Percentiles rank a stretch among this genome's conserved stretches.
These are phyloP conservation scores for Nautilus pompilius DNA, from an alignment of 1,140 invertebrate genomes.

Conservation along the genomic window DNA sequence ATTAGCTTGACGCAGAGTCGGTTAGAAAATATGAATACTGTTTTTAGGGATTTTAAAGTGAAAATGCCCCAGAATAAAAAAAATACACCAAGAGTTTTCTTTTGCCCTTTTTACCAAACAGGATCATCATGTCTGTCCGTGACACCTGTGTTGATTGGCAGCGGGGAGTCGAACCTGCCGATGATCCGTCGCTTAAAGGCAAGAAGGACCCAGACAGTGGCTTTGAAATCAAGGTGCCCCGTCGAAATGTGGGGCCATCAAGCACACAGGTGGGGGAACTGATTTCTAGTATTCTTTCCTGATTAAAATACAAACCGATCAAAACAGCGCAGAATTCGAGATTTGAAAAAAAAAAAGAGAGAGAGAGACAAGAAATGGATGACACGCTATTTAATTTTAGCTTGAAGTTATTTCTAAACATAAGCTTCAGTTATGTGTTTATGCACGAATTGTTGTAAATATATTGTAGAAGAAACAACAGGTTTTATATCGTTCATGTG, in stretches of 20 bases:
- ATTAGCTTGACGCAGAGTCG: too few relatives aligned
- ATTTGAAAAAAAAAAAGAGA: too few relatives aligned
- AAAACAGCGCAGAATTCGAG: too few relatives aligned
- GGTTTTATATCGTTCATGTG: too few relatives aligned
- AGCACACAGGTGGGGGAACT: conserved; percentile 55
- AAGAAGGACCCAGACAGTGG: conserved; percentile 92
- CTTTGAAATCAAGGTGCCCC: conserved; percentile 88
- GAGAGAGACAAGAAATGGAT: too few relatives aligned
- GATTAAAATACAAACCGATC: not conserved
- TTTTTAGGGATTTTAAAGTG: too few relatives aligned
- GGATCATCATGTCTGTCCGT: conserved; percentile 89
- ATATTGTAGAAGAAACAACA: too few relatives aligned
- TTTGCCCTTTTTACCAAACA: conserved; percentile 52
- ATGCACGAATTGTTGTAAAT: too few relatives aligned
- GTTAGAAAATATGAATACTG: too few relatives aligned
- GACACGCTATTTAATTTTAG: too few relatives aligned
- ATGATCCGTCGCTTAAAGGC: conserved; percentile 90
- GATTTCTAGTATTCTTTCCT: not conserved
- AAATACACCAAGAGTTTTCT: not conserved
- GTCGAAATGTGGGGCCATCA: conserved; percentile 81
- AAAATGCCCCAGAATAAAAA: not conserved
- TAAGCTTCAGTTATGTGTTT: too few relatives aligned
- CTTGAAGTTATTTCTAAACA: too few relatives aligned
- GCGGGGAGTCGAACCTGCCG: conserved; percentile 81
- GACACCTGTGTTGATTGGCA: conserved; percentile 97